These are phyloP conservation scores for Bos javanicus DNA, from an alignment of 2,113 vertebrate species.

Conservation along the genomic window DNA sequence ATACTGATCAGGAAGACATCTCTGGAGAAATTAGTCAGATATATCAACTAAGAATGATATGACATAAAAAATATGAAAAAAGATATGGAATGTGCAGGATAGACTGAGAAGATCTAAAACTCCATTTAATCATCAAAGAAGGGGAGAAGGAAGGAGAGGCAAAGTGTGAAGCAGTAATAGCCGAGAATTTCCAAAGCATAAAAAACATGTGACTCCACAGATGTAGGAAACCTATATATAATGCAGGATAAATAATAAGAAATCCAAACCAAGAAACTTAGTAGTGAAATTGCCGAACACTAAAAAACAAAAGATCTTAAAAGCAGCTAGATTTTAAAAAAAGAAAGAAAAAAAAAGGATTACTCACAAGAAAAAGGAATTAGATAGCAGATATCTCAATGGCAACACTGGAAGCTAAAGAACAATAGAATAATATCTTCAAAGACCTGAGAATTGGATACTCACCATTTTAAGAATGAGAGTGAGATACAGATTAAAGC, in stretches of 20 bases:
- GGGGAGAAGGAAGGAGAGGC: neutral
- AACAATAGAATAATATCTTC: neutral
- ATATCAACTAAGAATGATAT: neutral
- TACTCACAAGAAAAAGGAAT: neutral
- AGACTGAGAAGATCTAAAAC: neutral
- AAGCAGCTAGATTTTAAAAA: neutral
- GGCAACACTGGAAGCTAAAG: neutral
- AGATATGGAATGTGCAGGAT: too few species aligned
- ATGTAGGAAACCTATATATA: neutral
- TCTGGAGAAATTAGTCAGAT: neutral
- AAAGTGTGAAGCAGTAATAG: neutral
- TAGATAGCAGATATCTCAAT: neutral
- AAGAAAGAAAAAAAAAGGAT: neutral
- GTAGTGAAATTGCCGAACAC: neutral
- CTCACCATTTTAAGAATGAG: neutral
- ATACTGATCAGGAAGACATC: neutral
- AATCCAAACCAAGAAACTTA: neutral
- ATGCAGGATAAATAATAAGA: neutral
- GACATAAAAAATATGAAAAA: neutral
- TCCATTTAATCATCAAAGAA: neutral
- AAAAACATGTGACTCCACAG: neutral
- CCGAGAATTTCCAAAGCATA: neutral
- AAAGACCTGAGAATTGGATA: neutral
- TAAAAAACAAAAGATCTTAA: constrained; percentile 6
- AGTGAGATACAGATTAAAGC: neutral